These are phyloP conservation scores for Cheilinus undulatus DNA, from an alignment of 2,113 vertebrate species.

Conservation along the genomic window DNA sequence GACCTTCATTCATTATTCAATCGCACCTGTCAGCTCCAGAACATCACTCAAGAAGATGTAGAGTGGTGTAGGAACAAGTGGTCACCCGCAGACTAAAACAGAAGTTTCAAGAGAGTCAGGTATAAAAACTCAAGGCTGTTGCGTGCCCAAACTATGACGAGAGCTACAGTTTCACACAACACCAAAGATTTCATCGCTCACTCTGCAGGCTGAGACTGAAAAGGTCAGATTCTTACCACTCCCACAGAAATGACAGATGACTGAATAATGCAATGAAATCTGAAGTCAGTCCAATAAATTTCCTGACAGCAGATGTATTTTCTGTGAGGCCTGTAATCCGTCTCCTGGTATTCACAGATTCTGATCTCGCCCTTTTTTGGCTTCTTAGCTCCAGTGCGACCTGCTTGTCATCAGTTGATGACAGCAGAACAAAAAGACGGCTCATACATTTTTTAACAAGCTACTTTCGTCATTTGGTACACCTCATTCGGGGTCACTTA, in stretches of 20 bases:
- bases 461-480: background rate
- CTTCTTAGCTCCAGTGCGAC: constrained; percentile 28
- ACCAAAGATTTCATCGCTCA: constrained; percentile 24
- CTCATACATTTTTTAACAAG: constrained; percentile 40
- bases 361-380: background rate
- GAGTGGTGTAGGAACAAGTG: constrained; percentile 48
- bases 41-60: constrained; percentile 59
- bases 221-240: constrained; percentile 53
- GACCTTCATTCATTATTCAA: constrained; percentile 79
- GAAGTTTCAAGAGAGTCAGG: constrained; percentile 56
- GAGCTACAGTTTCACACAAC: constrained; percentile 23
- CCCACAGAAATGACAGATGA: constrained; percentile 11
- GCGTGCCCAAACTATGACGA: constrained; percentile 11
- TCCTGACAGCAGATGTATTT: constrained; percentile 39
- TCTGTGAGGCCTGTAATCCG: constrained; percentile 2
- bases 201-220: constrained; percentile 31
- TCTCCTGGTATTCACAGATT: constrained; percentile 16
- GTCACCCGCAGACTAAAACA: constrained; percentile 40
- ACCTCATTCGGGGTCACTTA: constrained; percentile 23
- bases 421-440: constrained; percentile 31
- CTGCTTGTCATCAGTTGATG: constrained; percentile 13
- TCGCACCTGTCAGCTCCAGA: constrained; percentile 60
- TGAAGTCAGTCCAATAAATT: constrained; percentile 21
- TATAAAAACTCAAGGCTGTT: constrained; percentile 29
- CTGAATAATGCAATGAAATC: constrained; percentile 45